phyloP scores from a whole-genome alignment of 2,888 invertebrate species.

The Hesperia comma region DNA sequence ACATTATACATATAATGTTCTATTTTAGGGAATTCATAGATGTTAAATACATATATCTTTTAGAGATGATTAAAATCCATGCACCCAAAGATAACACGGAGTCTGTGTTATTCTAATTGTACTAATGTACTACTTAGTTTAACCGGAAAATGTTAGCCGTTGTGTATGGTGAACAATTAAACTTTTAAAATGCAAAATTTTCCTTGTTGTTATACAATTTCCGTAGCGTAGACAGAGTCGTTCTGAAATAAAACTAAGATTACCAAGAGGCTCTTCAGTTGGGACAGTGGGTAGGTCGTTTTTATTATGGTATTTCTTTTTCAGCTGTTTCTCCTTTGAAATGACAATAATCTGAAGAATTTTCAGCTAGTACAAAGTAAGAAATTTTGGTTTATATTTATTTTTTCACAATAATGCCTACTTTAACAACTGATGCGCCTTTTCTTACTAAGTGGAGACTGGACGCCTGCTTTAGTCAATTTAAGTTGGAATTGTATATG shows the following conservation, averaged over 20 bases:
- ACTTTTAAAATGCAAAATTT: neutral
- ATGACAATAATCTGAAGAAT: conserved; percentile 29
- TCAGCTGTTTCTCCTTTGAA: conserved; percentile 20
- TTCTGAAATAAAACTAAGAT: conserved; percentile 35
- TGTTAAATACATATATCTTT: no score
- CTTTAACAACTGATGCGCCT: neutral
- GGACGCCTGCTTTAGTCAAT: no score
- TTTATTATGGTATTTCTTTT: conserved; percentile 36
- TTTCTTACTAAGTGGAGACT: neutral
- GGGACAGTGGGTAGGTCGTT: conserved; percentile 36
- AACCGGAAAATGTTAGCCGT: no score
- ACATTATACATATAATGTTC: no score
- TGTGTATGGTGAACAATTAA: neutral
- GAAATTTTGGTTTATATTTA: neutral
- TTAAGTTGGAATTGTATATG: neutral
- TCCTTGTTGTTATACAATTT: conserved; percentile 5
- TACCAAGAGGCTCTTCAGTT: conserved; percentile 24
- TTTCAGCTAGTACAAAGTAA: conserved; percentile 4
- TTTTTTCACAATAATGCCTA: neutral
- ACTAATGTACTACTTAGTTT: no score
- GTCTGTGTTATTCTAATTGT: no score
- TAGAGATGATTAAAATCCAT: no score
- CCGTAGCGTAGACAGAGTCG: conserved; percentile 9
- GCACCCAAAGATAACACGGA: no score
- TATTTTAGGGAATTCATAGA: no score